phyloP scores from a whole-genome alignment of 2,888 invertebrate genomes.

The Phengaris arion region DNA sequence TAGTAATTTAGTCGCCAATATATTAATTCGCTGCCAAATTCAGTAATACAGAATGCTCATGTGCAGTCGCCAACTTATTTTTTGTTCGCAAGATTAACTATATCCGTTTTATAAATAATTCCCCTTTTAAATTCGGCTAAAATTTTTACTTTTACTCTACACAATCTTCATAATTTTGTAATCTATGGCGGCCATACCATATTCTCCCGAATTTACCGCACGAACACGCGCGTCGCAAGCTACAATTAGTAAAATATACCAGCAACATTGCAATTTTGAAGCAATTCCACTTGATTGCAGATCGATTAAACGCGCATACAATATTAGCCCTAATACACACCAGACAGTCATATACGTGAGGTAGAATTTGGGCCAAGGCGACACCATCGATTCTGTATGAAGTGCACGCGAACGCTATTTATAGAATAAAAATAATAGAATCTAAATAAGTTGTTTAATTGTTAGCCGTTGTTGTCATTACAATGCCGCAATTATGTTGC shows the following conservation, averaged over 20 bases:
- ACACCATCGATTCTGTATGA: constrained; percentile 57
- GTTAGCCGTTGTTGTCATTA: background rate
- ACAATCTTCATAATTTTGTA: no score
- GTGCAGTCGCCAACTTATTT: no score
- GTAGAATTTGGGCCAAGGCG: constrained; percentile 61
- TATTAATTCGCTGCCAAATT: no score
- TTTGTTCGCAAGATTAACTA: no score
- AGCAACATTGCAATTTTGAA: background rate
- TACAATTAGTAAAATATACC: background rate
- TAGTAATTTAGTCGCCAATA: no score
- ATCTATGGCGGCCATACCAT: no score
- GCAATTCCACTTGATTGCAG: background rate
- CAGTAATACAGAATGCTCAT: no score
- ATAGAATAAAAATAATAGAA: constrained; percentile 35
- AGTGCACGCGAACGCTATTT: constrained; percentile 58
- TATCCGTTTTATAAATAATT: no score
- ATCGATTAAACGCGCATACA: constrained; percentile 1
- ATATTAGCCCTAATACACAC: constrained; percentile 14
- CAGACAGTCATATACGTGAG: constrained; percentile 22
- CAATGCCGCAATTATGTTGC: background rate
- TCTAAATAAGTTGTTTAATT: background rate
- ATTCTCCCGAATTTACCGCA: no score
- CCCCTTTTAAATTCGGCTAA: no score
- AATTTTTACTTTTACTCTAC: no score
- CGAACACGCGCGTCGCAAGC: background rate